Evolutionary conservation across 1,140 invertebrate genomes (phyloP), one percentile per base, ranked within the genome.

Genomic region (Lordiphosa clarofinis): DNA sequence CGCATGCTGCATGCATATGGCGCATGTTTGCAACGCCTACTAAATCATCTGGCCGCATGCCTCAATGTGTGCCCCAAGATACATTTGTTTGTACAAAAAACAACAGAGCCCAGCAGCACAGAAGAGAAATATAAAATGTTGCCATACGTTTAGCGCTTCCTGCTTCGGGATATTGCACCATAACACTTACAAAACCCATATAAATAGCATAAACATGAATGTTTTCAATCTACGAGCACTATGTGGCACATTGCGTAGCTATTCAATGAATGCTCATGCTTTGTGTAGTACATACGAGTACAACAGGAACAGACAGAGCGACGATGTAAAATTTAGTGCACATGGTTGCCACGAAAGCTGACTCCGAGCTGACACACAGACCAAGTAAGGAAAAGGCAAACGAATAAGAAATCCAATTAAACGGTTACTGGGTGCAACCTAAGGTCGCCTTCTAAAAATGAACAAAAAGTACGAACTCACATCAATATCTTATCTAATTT

Each of bases 1-100:
- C 57, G 76, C 76, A 81, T 82, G 76, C 63, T 82, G 76, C 56
- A 81, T 74, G 78, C 76, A 81, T 81, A 81, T 81, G 76, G 76
- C 67, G 59, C 61, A 72, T 76, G 78, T 82, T 70, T 81, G 76
- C 76, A 82, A 82, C 76, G 76, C 76, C 76, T 81, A 82, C 76
- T 82, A 81, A 81, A 81, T 82, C 76, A 81, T 81, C 58, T 61
- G 58, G 72, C 72, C 68, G 72, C 76, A 82, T 68, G 76, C 76
- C 72, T 68, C 76, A 72, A 56, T 72, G 56, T 68, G 50, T 71
- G 68, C 54, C 69, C 28, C 33, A 53, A 56, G 59, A 49, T 63
- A 56, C 76, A 81, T 71, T 81, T 63, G 70, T 58, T 79, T 65
- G 61, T 67, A 48, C 66, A 66, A 71, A 61, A 11, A 74, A 49